Base-by-base conservation (phyloP, 2,797 vertebrate species). In the Manis javanica region DNA sequence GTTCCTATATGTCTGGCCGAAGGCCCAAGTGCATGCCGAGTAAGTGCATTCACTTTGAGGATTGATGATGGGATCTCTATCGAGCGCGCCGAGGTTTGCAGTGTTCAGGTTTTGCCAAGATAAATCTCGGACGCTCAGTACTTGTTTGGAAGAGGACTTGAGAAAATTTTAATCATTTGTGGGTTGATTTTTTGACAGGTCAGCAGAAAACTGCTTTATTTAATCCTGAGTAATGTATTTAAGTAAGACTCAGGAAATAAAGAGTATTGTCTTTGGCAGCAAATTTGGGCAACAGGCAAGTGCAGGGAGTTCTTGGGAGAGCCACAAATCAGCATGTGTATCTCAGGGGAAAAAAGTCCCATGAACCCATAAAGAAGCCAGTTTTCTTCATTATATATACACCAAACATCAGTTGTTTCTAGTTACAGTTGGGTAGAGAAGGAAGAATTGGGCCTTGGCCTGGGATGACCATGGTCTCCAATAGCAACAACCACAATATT, bases 121-220 rank as follows among this genome's bases (percentile, higher is more conserved):
- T 84, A 97, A 97, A 97, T 95, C 9, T 53, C 95, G 95, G 46
- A 37, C 55, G 0, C 87, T 93, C 95, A 95, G 39, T 85, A 64
- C 94, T 92, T 97, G 90, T 71, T 97, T 97, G 31, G 82, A 93
- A 84, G 87, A 71, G 23, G 83, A 95, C 64, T 29, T 83, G 64
- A 93, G 95, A 92, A 91, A 92, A 97, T 23, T 96, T 59, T 79
- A 93, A 81, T 96, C 53, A 96, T 94, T 96, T 87, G 55, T 81
- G 37, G 39, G 34, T 85, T 96, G 3, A 86, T 16, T 97, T 97
- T 97, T 71, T 69, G 19, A 81, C 53, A 97, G 85, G 5, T 95
- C 83, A 97, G 71, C 78, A 97, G 46, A 96, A 96, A 87, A 91
- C 19, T 39, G 0, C 13, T 91, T 96, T 96, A 90, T 72, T 96